Conservation (phyloP, 2,797 vertebrate species). For the Cossypha caffra region DNA sequence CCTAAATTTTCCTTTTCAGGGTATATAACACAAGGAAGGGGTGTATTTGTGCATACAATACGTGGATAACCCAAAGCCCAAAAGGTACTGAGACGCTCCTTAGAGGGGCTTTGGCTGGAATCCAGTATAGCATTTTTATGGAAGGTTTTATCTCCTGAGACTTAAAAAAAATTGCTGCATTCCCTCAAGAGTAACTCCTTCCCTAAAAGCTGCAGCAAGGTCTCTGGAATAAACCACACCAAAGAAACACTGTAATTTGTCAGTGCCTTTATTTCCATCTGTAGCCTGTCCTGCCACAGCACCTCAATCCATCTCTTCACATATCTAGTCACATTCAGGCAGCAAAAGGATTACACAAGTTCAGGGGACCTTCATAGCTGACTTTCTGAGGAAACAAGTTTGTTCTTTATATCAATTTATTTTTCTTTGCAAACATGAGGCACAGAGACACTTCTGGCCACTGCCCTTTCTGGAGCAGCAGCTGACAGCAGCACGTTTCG, state of each 20-base stretch:
- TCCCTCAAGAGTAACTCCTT: neutral
- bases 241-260: constrained; percentile 1
- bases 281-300: neutral
- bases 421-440: neutral
- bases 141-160: neutral
- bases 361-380: neutral
- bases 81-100: neutral
- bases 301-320: constrained; percentile 26
- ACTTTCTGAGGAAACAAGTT: constrained; percentile 10
- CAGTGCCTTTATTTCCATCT: constrained; percentile 8
- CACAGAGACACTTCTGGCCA: neutral
- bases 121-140: neutral
- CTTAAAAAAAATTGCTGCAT: neutral
- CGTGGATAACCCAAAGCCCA: neutral
- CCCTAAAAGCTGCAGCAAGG: neutral
- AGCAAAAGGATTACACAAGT: neutral
- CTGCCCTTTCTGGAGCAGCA: neutral
- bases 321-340: neutral
- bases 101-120: neutral
- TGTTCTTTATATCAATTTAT: neutral
- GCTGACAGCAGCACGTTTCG: neutral
- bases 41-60: neutral
- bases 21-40: neutral
- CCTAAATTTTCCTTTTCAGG: neutral
- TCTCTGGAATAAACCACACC: neutral